Evolutionary conservation across 2,888 invertebrate genomes (phyloP).

Genomic region (Sinelater perroti): DNA sequence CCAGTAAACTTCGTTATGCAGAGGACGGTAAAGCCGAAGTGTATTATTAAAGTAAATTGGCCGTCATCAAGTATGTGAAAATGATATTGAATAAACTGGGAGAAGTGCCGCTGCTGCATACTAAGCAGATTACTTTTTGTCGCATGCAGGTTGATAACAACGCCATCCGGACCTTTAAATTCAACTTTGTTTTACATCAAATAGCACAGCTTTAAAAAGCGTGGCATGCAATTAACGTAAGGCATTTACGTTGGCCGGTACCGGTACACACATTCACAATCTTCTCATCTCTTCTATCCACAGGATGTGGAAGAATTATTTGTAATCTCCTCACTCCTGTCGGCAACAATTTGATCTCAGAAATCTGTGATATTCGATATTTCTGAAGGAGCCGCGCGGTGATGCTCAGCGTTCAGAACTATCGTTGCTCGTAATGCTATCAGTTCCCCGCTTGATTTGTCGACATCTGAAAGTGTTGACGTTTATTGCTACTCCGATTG

Average conservation of each 20-base stretch:
- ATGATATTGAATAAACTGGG: conserved; percentile 28
- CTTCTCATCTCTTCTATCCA: too few species aligned
- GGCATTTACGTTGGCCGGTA: too few species aligned
- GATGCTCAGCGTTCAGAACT: neutral
- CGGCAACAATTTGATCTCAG: neutral
- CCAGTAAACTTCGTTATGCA: conserved; percentile 17
- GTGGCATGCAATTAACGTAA: too few species aligned
- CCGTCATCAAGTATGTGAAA: conserved; percentile 30
- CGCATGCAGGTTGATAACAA: conserved; percentile 5
- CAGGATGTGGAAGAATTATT: too few species aligned
- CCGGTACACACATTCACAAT: too few species aligned
- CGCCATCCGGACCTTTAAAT: too few species aligned
- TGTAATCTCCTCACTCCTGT: too few species aligned
- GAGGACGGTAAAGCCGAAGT: conserved; percentile 17
- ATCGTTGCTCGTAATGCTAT: conserved; percentile 8
- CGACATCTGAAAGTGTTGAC: conserved; percentile 14
- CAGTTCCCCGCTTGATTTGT: conserved; percentile 19
- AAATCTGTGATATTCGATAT: conserved; percentile 5
- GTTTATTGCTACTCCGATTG: conserved; percentile 15
- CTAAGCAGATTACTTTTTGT: conserved; percentile 18
- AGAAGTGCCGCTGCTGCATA: conserved; percentile 10
- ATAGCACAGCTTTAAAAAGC: too few species aligned
- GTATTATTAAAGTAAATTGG: conserved; percentile 32
- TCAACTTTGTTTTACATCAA: too few species aligned
- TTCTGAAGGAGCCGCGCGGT: conserved; percentile 1